Conservation (phyloP, 2,888 invertebrate genomes). For the Cyclophora punctaria region DNA sequence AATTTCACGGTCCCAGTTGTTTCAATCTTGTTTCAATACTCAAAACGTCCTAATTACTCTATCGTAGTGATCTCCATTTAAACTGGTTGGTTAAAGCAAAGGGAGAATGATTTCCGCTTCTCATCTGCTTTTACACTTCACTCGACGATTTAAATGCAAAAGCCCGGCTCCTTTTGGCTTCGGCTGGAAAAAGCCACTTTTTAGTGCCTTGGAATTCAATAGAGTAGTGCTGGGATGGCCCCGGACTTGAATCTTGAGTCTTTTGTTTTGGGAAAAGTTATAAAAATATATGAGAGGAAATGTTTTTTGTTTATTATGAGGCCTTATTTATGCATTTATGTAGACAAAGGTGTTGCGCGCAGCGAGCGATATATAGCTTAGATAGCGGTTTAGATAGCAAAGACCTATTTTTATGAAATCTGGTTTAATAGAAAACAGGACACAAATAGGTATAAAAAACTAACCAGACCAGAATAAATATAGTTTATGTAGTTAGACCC, state of each 20-base stretch:
- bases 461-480: too few relatives aligned
- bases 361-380: too few relatives aligned
- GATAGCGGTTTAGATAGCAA: neutral
- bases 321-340: neutral
- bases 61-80: too few relatives aligned
- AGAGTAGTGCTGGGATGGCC: conserved; percentile 8
- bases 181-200: conserved; percentile 10
- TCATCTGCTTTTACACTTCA: conserved; percentile 4
- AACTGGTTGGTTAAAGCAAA: too few relatives aligned
- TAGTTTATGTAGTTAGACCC: too few relatives aligned
- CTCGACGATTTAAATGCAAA: conserved; percentile 17
- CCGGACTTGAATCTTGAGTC: neutral
- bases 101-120: neutral
- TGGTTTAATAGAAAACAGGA: neutral
- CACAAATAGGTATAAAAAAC: too few relatives aligned
- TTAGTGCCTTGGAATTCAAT: conserved; percentile 15
- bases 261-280: neutral
- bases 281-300: neutral
- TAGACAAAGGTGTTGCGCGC: neutral
- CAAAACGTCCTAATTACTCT: too few relatives aligned
- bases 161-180: conserved; percentile 10
- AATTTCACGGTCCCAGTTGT: too few relatives aligned
- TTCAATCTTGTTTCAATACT: too few relatives aligned
- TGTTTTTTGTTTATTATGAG: neutral
- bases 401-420: neutral